Evolutionary conservation across 2,113 vertebrate species (phyloP), one percentile per base, ranked within the genome.

Genomic region (Boleophthalmus pectinirostris): DNA sequence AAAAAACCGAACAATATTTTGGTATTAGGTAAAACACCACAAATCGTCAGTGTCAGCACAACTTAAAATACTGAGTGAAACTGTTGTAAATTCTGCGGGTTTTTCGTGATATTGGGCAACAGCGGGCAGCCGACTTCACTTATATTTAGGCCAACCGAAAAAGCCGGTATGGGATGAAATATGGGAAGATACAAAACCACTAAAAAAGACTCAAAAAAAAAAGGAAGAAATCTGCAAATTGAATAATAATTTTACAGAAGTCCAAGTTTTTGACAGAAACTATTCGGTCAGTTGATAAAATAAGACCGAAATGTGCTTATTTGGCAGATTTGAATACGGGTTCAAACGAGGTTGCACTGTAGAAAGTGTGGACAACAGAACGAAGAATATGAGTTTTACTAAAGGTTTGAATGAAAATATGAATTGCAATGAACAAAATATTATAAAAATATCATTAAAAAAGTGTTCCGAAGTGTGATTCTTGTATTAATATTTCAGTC

Each of bases 161-260:
- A 25, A 66, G 38, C 14, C 43, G 57, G 33, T 66, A 58, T 14
- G 13, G 13, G 10, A 25, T 53, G 73, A 35, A 73, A 86, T 61
- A 21, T 1, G 68, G 82, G 85, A 80, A 87, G 58, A 79, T 78
- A 9, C 82, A 70, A 71, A 70, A 69, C 66, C 5, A 1, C 3
- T 23, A 67, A 67, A 6, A 45, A 77, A 16, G 79, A 74, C 63
- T 68, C 8, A 6, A 25, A 58, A 58, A 57, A 2, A n/a, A 29
- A 4, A 4, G 56, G 18, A 23, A 76, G 76, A 58, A 81, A 54
- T 6, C 60, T 58, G 68, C 60, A 24, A 21, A 43, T 18, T 15
- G 7, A 82, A 71, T 80, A 77, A 80, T 35, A 20, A 66, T 72
- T 63, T 76, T 81, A 75, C 64, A 75, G 72, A 79, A 75, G 68